phyloP scores from a whole-genome alignment of 2,113 vertebrate genomes.

The Gopherus flavomarginatus region DNA sequence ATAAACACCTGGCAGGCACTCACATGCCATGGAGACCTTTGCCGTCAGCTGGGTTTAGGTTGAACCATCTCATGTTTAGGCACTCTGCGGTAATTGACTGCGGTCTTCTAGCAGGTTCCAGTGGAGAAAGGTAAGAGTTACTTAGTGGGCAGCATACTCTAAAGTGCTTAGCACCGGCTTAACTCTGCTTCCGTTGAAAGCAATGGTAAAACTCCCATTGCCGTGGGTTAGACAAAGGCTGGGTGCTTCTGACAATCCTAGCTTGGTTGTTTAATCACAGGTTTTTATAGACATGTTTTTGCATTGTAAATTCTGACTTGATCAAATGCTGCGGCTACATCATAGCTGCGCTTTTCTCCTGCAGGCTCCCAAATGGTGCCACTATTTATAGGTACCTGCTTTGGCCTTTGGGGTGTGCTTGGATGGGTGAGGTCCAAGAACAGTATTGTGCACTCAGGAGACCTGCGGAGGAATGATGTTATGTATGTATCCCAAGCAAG shows the following conservation, averaged over 20 bases:
- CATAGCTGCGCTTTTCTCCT: neutral
- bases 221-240: neutral
- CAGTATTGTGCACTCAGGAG: slow-evolving; percentile 4
- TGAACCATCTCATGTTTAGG: neutral
- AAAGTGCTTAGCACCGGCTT: neutral
- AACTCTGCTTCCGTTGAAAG: neutral
- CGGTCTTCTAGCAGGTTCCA: neutral
- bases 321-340: rapidly evolving
- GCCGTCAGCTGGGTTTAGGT: neutral
- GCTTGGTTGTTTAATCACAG: neutral
- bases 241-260: neutral
- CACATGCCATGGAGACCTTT: no score
- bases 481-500: neutral
- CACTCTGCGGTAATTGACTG: rapidly evolving
- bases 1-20: neutral
- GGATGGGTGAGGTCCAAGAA: slow-evolving; percentile 43
- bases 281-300: neutral
- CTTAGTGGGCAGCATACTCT: neutral
- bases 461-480: slow-evolving; percentile 6
- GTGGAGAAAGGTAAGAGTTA: neutral
- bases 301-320: neutral
- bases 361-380: neutral
- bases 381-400: neutral
- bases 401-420: slow-evolving; percentile 43
- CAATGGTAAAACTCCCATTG: neutral